Percentiles rank a stretch among this genome's conserved stretches.
Conservation (phyloP, 53 echinoderm and acorn worm genomes). For the Stichopus horrens region DNA sequence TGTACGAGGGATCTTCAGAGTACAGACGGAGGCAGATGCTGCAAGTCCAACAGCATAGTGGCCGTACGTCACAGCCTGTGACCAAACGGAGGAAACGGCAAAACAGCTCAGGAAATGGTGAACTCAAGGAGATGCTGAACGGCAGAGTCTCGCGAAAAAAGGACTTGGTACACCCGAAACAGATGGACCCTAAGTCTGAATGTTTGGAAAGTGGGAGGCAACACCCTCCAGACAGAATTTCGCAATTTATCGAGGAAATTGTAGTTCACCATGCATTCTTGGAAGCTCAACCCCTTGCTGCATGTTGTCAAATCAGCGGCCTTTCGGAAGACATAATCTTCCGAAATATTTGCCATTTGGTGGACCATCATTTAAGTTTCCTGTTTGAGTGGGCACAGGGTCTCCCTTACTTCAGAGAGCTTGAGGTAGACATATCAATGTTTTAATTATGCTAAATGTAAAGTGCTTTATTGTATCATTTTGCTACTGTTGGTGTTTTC, state of each 20-base stretch:
- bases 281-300: slow-evolving; percentile 22
- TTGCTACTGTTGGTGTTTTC: too few species aligned
- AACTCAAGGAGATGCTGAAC: not conserved
- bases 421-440: slow-evolving; percentile 53
- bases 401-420: slow-evolving; percentile 67
- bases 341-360: slow-evolving; percentile 52
- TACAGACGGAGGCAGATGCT: slow-evolving; percentile 54
- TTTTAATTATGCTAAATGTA: too few species aligned
- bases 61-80: not conserved
- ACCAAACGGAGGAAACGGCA: slow-evolving; percentile 47
- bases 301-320: slow-evolving; percentile 47
- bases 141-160: not conserved
- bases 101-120: not conserved
- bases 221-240: not conserved
- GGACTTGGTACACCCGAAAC: not conserved
- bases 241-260: not conserved
- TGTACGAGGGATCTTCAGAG: slow-evolving; percentile 86
- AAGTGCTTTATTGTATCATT: too few species aligned
- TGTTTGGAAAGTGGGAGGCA: not conserved
- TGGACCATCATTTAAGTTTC: slow-evolving; percentile 63
- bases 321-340: slow-evolving; percentile 52
- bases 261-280: not conserved
- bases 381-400: slow-evolving; percentile 62
- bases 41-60: slow-evolving; percentile 47
- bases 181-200: not conserved